Evolutionary conservation across 2,888 invertebrate genomes (phyloP).

Genomic region (Lucinisca nassula): DNA sequence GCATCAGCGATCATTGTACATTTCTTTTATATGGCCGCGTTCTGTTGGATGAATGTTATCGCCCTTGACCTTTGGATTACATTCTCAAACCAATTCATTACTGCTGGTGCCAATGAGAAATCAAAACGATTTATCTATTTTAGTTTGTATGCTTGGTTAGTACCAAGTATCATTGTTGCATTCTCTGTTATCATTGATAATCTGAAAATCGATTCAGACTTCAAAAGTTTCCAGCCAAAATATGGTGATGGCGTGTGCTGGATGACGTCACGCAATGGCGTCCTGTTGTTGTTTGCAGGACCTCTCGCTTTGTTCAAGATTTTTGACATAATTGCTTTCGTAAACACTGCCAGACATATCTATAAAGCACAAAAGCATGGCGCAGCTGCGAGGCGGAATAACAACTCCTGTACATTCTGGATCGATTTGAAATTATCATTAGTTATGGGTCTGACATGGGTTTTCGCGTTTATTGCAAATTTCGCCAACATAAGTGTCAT

Average conservation of each 20-base stretch:
- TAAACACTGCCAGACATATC: constrained; percentile 90
- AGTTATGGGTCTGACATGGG: constrained; percentile 89
- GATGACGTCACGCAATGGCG: constrained; percentile 89
- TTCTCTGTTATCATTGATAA: constrained; percentile 88
- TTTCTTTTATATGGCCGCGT: constrained; percentile 89
- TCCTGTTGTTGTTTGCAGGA: constrained; percentile 90
- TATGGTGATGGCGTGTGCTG: constrained; percentile 89
- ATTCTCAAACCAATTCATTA: constrained; percentile 80
- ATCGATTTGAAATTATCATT: constrained; percentile 84
- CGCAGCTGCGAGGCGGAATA: constrained; percentile 39
- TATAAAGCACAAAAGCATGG: constrained; percentile 54
- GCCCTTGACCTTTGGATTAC: constrained; percentile 90
- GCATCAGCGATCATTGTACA: constrained; percentile 88
- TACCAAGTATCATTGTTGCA: constrained; percentile 85
- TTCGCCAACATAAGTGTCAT: constrained; percentile 83
- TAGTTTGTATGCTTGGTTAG: constrained; percentile 87
- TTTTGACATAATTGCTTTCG: constrained; percentile 89
- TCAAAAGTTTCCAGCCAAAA: constrained; percentile 85
- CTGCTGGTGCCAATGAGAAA: constrained; percentile 58
- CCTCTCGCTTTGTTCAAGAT: constrained; percentile 89
- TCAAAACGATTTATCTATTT: constrained; percentile 78
- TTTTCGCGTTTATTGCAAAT: constrained; percentile 88
- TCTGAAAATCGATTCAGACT: constrained; percentile 82
- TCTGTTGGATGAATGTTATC: constrained; percentile 90
- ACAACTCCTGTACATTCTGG: constrained; percentile 66